Base-by-base conservation (phyloP, 1,140 invertebrate species). In the Pseudomyrmex concolor region DNA sequence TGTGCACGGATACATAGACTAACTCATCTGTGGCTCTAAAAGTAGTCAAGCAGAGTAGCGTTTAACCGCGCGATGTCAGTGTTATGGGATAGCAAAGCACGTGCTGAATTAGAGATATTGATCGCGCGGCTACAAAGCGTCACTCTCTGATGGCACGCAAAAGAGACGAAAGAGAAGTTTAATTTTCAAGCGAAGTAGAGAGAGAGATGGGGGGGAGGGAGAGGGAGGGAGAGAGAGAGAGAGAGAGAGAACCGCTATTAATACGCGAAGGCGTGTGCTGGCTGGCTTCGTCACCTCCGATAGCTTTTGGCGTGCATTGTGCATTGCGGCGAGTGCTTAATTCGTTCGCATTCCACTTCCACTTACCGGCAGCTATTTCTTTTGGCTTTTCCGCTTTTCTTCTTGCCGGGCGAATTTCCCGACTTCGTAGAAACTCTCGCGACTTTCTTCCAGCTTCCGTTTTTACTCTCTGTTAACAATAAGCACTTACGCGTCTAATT, bases 331-430 rank as follows among this genome's bases (percentile, higher is more conserved):
- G 54, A 60, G 54, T 80, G 66, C 66, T 71, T 80, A 80, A 80
- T 80, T 70, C 76, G 66, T 59, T 80, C 19, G 19, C 54, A 70
- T 67, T 71, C 54, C 64, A 25, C 50, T 83, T 55, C 5, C 64
- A 90, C 87, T 90, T 85, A 90, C 90, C 90, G 67, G 87, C 90
- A 74, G 90, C 84, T 87, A 90, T 90, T 88, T 86, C 77, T 73
- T 77, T 84, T 43, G 17, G 34, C 48, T 80, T 22, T 59, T 71
- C 57, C 51, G 17, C 55, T 62, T 43, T 34, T 70, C 60, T 87
- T 70, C 34, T 80, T 51, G 22, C 51, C 55, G 3, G n/a, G n/a
- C 25, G 50, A 77, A 43, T 71, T 78, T 71, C 22, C 13, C 54
- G n/a, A 50, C 60, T 67, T 66, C 54, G 48, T 15, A 34, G 48